phyloP scores from a whole-genome alignment of 2,888 invertebrate species.

The Siphlonurus alternatus region DNA sequence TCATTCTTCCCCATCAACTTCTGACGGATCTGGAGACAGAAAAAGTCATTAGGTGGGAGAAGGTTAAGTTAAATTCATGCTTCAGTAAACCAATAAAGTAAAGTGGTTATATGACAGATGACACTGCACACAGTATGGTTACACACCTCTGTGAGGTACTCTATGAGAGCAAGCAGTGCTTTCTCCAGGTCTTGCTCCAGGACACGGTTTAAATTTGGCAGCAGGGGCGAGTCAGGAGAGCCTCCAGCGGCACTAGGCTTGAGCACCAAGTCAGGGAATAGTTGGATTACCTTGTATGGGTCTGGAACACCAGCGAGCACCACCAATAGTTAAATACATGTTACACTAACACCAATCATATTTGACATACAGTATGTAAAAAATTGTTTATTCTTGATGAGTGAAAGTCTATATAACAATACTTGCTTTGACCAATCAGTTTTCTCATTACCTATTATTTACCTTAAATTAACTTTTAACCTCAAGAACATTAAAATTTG shows the following conservation, averaged over 20 bases:
- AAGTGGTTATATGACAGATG: too few species aligned
- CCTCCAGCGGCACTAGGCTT: constrained; percentile 28
- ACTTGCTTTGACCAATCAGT: too few species aligned
- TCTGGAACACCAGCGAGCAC: constrained; percentile 34
- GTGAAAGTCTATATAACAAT: too few species aligned
- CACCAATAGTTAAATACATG: not conserved
- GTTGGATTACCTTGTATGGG: constrained; percentile 84
- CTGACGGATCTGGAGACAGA: not conserved
- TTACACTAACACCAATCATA: constrained; percentile 11
- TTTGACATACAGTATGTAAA: too few species aligned
- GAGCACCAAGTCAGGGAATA: constrained; percentile 79
- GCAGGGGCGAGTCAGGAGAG: constrained; percentile 26
- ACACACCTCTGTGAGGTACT: constrained; percentile 63
- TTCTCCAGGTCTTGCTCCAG: constrained; percentile 74
- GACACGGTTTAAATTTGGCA: constrained; percentile 35
- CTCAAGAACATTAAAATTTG: too few species aligned
- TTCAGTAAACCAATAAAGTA: too few species aligned
- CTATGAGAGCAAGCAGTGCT: constrained; percentile 73
- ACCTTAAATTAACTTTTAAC: too few species aligned
- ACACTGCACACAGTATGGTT: too few species aligned
- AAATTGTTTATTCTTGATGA: too few species aligned
- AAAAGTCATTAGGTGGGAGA: not conserved
- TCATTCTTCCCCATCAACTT: not conserved
- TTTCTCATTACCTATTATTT: too few species aligned
- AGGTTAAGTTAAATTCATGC: too few species aligned